These are phyloP conservation scores for Lutraria rhynchaena DNA, from an alignment of 1,140 invertebrate species.

Conservation along the genomic window DNA sequence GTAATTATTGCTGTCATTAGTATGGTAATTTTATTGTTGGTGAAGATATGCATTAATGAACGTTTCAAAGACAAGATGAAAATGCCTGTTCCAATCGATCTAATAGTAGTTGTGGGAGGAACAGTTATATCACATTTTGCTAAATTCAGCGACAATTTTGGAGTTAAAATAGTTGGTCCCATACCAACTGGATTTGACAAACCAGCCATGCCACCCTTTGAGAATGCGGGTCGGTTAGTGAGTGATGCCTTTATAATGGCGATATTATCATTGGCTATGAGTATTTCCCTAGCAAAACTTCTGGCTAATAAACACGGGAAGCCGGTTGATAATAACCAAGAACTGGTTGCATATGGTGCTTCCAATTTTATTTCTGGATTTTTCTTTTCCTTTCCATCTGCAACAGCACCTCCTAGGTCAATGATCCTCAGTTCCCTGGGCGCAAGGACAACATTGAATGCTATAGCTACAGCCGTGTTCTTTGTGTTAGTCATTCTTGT, in stretches of 20 bases:
- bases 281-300: conserved; percentile 81
- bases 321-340: conserved; percentile 81
- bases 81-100: conserved; percentile 92
- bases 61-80: conserved; percentile 86
- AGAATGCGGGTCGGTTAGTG: conserved; percentile 34
- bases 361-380: conserved; percentile 82
- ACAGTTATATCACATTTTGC: conserved; percentile 80
- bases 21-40: conserved; percentile 87
- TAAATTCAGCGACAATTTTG: conserved; percentile 76
- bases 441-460: conserved; percentile 69
- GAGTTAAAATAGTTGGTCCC: conserved; percentile 80
- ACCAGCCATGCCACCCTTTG: conserved; percentile 63
- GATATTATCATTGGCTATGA: conserved; percentile 77
- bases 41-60: conserved; percentile 92
- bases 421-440: conserved; percentile 83
- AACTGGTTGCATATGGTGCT: conserved; percentile 83
- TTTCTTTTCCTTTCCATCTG: conserved; percentile 84
- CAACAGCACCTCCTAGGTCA: conserved; percentile 91
- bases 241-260: conserved; percentile 72
- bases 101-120: conserved; percentile 85
- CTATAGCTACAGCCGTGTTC: conserved; percentile 80
- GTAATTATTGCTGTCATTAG: conserved; percentile 87
- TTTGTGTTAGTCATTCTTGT: conserved; percentile 82
- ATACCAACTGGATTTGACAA: conserved; percentile 81
- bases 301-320: conserved; percentile 78